Evolutionary conservation across 2,888 invertebrate genomes (phyloP), one percentile per base, ranked within the genome.

Genomic region (Celastrina argiolus): DNA sequence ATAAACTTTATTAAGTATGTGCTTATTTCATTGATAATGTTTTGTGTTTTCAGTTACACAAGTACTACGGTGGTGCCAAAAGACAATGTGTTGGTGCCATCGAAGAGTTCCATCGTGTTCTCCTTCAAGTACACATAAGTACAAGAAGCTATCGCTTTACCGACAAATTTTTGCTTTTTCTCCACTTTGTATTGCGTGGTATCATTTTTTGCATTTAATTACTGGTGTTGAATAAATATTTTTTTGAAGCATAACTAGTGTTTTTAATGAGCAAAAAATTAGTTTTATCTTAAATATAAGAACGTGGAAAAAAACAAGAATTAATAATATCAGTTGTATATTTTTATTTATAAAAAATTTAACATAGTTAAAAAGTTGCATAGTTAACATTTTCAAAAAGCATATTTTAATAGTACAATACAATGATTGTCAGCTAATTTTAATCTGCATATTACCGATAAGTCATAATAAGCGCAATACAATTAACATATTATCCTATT

Each of bases 71-170:
- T 70, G 0, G 81, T 93, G 45, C 69, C 76, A n/a, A 89, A 93
- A 1, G 86, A 91, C 45, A 80, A 85, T 6, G 85, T 96, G 69
- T 81, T 92, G 18, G 89, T 96, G 66, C 92, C 95, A 0, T 84
- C 93, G 0, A 92, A 91, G 74, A 93, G 95, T 12, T 92, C 94
- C 0, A 84, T 95, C 16, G 91, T 96, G 56, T 85, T 96, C 64
- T 94, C 94, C 18, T 96, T 95, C 81, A 95, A 95, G 41, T 95
- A 95, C 18, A 73, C 81, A 39, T 84, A 77, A 45, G 45, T 18
- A 22, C 16, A 14, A 3, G 10, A 10, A 5, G 6, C 12, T 22
- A 5, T 12, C 34, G n/a, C 10, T 36, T 18, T 14, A 2, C 16
- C 16, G 16, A 12, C 58, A 16, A 16, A 10, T 12, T 61, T 18